phyloP scores from a whole-genome alignment of 2,888 invertebrate genomes.

The Venusia cambrica region DNA sequence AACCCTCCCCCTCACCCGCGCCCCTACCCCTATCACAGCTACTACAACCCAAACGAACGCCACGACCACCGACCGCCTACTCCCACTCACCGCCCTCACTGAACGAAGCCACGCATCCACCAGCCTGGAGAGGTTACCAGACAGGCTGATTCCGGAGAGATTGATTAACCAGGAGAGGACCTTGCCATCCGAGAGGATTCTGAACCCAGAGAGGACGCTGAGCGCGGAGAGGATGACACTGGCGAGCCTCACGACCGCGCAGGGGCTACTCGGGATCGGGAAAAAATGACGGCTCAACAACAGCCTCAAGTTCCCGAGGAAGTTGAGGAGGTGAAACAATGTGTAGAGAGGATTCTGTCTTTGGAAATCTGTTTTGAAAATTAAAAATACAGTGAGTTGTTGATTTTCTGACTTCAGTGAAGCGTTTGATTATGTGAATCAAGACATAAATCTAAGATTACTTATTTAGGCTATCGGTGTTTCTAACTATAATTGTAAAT shows the following conservation, averaged over 20 bases:
- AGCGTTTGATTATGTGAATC: conserved; percentile 4
- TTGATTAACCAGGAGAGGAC: conserved; percentile 20
- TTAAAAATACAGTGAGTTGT: background rate
- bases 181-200: conserved; percentile 44
- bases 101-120: conserved; percentile 4
- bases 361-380: conserved; percentile 3
- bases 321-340: conserved; percentile 51
- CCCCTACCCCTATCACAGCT: conserved; percentile 53
- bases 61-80: conserved; percentile 40
- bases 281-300: conserved; percentile 77
- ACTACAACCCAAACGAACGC: conserved; percentile 33
- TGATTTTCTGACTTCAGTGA: conserved; percentile 2
- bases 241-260: conserved; percentile 62
- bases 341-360: conserved; percentile 3
- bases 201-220: conserved; percentile 43
- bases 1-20: conserved; percentile 51
- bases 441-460: background rate
- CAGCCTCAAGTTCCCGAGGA: conserved; percentile 52
- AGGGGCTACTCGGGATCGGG: conserved; percentile 64
- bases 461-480: no score
- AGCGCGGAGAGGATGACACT: conserved; percentile 58
- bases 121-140: conserved; percentile 12
- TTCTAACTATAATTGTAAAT: no score
- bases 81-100: conserved; percentile 39
- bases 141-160: conserved; percentile 14